Percentiles rank a stretch among this genome's conserved stretches.
Conservation (phyloP, 1,140 invertebrate species). For the Zaprionus inermis region DNA sequence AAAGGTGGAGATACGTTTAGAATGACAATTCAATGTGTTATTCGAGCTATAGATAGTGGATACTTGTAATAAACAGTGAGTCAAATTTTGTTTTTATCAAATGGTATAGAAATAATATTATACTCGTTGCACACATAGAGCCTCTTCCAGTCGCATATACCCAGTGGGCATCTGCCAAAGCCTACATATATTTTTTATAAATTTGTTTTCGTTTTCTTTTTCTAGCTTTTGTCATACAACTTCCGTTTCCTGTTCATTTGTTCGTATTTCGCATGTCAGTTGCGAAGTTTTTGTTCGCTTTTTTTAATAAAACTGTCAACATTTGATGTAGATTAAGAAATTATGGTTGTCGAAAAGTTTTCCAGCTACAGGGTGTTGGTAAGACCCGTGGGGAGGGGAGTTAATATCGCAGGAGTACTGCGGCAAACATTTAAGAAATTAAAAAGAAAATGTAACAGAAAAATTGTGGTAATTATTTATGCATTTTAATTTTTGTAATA, state of each 20-base stretch:
- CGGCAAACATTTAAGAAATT: neutral
- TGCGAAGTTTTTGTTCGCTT: constrained; percentile 44
- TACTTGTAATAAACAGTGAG: neutral
- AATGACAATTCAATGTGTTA: no score
- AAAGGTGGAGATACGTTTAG: no score
- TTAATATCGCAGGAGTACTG: neutral
- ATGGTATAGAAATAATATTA: neutral
- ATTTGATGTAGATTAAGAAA: constrained; percentile 82
- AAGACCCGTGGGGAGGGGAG: neutral
- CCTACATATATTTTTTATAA: constrained; percentile 8
- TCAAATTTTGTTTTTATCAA: no score
- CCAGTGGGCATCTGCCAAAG: neutral
- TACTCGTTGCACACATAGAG: neutral
- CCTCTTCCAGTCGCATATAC: neutral
- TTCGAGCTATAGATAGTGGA: no score
- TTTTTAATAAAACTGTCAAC: constrained; percentile 82
- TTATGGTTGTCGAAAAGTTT: constrained; percentile 64
- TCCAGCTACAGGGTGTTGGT: neutral
- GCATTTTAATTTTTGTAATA: neutral
- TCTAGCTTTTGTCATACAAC: constrained; percentile 63
- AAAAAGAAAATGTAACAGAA: neutral
- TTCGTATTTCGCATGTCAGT: constrained; percentile 75
- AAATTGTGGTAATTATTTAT: neutral
- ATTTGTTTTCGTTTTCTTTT: constrained; percentile 47
- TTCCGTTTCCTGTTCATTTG: constrained; percentile 81